Base-by-base conservation (phyloP, 1,140 invertebrate genomes). In the Pseudomyrmex sp. region DNA sequence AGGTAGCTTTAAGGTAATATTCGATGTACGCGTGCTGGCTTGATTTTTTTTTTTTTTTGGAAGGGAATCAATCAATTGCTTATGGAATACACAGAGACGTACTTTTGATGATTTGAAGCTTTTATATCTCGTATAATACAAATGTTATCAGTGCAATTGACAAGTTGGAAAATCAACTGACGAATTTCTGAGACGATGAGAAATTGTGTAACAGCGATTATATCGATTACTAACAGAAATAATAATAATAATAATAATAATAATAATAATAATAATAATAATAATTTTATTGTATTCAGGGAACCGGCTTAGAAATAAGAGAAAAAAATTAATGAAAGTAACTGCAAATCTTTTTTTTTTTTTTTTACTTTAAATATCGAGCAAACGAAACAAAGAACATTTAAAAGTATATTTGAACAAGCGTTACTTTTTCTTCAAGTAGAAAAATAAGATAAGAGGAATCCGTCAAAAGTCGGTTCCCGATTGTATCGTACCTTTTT, bases 31-130 rank as follows among this genome's bases (percentile, higher is more conserved):
- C 69, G 23, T 83, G 66, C 52, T 59, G 56, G 77, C 85, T 88
- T 62, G 52, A 84, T 83, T 87, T 83, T 76, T 82, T 12, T 73
- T 56, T 83, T 87, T 83, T 76, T 82, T 12, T 73, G 61, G 18
- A 80, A 35, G 83, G 20, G 35, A 26, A 26, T 52, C 68, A 44
- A 59, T 26, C 18, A 26, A 68, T 58, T 52, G 23, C 59, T 66
- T 20, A n/a, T n/a, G 54, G 26, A 61, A 10, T 44, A 12, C 23
- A 75, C 4, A 52, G 35, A n/a, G 54, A 54, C 23, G 26, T 35
- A 48, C 46, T 50, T 68, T 15, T 1, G 26, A 26, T 26, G 44
- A 80, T 80, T 15, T n/a, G 23, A 50, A 70, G 66, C 66, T 72
- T 80, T 35, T 35, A 35, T 35, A 35, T 35, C 35, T 35, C 5